Base-by-base conservation (phyloP, 1,140 invertebrate genomes). In the Zelostemma sp. region DNA sequence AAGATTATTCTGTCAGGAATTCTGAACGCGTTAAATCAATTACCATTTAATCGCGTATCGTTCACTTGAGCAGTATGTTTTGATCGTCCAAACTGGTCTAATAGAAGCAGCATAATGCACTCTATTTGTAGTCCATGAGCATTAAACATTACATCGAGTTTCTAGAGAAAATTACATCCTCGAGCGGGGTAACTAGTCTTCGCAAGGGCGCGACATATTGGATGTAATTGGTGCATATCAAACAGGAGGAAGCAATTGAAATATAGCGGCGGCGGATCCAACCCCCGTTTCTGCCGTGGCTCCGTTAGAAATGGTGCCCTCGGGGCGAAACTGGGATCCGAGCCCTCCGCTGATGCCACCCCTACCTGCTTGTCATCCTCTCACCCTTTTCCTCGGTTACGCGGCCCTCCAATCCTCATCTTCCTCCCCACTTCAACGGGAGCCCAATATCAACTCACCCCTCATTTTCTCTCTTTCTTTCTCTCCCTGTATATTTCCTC, bases 201-300 rank as follows among this genome's bases (percentile, higher is more conserved):
- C 9, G 71, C 74, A 71, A 61, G 72, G 75, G 72, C 60, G 78
- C 78, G 71, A 80, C 76, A 78, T 78, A 80, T 80, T 78, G 76
- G 74, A 68, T 68, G 63, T 76, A 80, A 80, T 76, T 80, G 78
- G 68, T 69, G 78, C 76, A 78, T 78, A 78, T 78, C 73, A 78
- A 76, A 78, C 61, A 78, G 74, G 68, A 76, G 74, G 66, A 73
- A 68, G 71, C 76, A 76, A 79, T 79, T 79, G 68, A 74, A 76
- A 78, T 74, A 76, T 76, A 78, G 69, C 60, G 21, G 3, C 21
- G 21, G n/a, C n/a, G 62, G 46, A 72, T 68, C 64, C 63, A 69
- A 55, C 58, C 54, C n/a, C 59, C 57, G 60, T 28, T 58, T 21
- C 49, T 19, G 49, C 9, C 61, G 53, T 53, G 67, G 56, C 75